These are phyloP conservation scores for Bubo blakistoni DNA, from an alignment of 2,113 vertebrate genomes.

Conservation along the genomic window DNA sequence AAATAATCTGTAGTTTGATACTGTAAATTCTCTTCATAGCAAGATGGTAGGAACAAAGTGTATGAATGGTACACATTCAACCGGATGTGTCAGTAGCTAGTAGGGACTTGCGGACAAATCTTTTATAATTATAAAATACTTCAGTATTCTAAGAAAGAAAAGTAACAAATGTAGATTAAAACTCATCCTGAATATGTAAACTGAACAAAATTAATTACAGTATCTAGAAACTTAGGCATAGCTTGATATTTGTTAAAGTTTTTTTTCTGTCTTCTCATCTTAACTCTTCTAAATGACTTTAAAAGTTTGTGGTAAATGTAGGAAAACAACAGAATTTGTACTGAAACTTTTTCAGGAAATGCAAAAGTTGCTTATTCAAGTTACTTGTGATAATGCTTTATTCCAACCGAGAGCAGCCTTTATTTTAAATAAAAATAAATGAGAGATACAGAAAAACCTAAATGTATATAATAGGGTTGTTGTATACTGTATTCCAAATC, in stretches of 20 bases:
- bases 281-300: neutral
- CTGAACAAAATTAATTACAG: neutral
- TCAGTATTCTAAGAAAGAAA: neutral
- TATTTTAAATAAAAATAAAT: neutral
- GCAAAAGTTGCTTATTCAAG: neutral
- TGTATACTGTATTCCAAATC: neutral
- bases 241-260: neutral
- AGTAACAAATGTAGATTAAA: neutral
- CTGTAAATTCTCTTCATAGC: neutral
- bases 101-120: neutral
- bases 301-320: neutral
- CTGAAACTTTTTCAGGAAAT: neutral
- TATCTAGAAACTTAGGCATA: neutral
- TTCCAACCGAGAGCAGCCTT: neutral
- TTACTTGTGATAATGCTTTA: neutral
- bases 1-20: neutral
- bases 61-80: neutral
- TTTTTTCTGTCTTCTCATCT: neutral
- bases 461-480: neutral
- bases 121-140: neutral
- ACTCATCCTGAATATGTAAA: neutral
- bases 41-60: neutral
- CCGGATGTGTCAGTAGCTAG: neutral
- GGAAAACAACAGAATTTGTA: neutral
- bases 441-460: neutral